Conservation (phyloP, 2,113 vertebrate species). For the Alosa alosa region DNA sequence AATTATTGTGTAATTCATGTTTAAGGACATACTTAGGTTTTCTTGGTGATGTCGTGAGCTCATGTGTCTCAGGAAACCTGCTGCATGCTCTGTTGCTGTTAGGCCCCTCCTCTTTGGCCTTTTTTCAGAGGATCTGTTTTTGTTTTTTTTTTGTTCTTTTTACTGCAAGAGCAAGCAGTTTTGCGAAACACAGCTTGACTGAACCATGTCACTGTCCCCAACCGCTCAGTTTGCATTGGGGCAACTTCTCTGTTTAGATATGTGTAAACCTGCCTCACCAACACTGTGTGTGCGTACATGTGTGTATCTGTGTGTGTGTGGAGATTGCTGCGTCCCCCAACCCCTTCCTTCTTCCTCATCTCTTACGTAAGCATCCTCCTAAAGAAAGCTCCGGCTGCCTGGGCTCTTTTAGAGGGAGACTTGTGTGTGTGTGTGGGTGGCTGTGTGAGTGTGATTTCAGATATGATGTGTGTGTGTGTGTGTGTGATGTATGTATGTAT, state of each 20-base stretch:
- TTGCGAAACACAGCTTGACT: neutral
- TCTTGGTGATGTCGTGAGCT: neutral
- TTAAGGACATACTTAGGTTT: neutral
- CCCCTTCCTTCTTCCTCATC: neutral
- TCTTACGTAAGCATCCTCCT: neutral
- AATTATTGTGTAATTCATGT: neutral
- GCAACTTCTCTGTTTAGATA: neutral
- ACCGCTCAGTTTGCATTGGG: neutral
- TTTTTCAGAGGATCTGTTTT: no score
- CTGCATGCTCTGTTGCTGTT: neutral
- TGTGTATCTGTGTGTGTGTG: conserved; percentile 1
- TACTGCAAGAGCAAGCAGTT: neutral
- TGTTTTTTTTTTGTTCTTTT: neutral
- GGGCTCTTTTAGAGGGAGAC: neutral
- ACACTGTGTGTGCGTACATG: neutral
- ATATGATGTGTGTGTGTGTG: neutral
- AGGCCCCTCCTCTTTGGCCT: neutral
- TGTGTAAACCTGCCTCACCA: neutral
- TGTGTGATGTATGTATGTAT: no score
- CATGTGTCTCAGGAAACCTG: no score
- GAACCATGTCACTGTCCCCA: neutral
- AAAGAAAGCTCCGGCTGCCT: neutral
- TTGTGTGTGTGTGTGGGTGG: neutral
- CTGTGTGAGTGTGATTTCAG: neutral
- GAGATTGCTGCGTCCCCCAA: neutral